These are phyloP conservation scores for Siphonodentalium dalli DNA, from an alignment of 2,888 invertebrate genomes.

Conservation along the genomic window DNA sequence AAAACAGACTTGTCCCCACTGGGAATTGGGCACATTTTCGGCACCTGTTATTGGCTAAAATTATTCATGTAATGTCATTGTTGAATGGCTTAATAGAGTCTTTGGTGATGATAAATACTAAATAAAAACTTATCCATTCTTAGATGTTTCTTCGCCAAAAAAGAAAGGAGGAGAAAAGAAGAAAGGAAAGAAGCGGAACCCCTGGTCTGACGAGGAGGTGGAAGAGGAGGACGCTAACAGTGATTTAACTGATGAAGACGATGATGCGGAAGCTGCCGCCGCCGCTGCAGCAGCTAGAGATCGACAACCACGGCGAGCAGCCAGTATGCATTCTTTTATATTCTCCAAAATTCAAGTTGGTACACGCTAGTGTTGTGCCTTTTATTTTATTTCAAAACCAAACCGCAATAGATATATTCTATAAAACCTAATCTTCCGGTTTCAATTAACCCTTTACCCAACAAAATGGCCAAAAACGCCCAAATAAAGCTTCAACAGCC, in stretches of 20 bases:
- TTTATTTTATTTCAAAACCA: background rate
- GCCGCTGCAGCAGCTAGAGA: slow-evolving; percentile 23
- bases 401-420: background rate
- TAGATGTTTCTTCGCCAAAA: slow-evolving; percentile 11
- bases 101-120: too few species aligned
- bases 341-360: background rate
- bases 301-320: slow-evolving; percentile 35
- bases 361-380: background rate
- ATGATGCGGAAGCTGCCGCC: slow-evolving; percentile 17
- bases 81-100: too few species aligned
- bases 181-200: slow-evolving; percentile 60
- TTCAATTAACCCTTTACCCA: background rate
- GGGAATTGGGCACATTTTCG: too few species aligned
- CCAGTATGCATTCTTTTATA: slow-evolving; percentile 6
- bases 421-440: background rate
- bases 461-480: too few species aligned
- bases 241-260: slow-evolving; percentile 29
- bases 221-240: slow-evolving; percentile 28
- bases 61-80: too few species aligned
- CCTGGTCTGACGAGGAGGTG: slow-evolving; percentile 54
- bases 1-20: too few species aligned
- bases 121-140: background rate
- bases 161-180: slow-evolving; percentile 29
- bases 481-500: too few species aligned
- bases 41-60: too few species aligned